Base-by-base conservation (phyloP, 2,113 vertebrate genomes). In the Thamnaconus septentrionalis region DNA sequence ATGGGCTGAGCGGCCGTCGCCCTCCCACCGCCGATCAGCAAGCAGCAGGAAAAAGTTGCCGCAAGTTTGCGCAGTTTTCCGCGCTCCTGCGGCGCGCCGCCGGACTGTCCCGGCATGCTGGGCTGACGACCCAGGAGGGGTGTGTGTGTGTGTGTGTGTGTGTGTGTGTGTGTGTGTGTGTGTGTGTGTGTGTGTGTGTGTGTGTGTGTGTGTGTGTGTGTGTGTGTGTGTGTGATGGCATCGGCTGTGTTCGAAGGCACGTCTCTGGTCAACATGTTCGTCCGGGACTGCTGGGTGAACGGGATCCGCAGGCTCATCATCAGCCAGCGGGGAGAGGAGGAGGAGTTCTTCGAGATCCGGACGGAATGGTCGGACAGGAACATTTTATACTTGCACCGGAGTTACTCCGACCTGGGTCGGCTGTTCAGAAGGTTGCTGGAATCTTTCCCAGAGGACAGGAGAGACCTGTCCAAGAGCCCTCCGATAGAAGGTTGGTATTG, bases 301-400 rank as follows among this genome's bases (percentile, higher is more conserved):
- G 96, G 96, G 18, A 89, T 96, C 85, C 92, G 96, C 61, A 82
- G 95, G 50, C 95, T 98, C 65, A 92, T 97, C 81, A 94, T 98
- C 85, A 95, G 89, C 87, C 91, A 93, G 67, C 87, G 79, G n/a
- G 96, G 95, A 1, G 94, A 95, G 85, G 95, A 98, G 86, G 95
- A 97, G 90, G 94, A 98, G 76, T 97, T 98, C 61, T 98, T 93
- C 86, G 95, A 98, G 91, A 95, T 98, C 82, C 81, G 96, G 86
- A 96, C 95, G 0, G 96, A 98, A 91, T 98, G 96, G 96, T 98
- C 96, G 5, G 96, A 98, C 89, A 90, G 96, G 89, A 98, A 95
- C 86, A 90, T 98, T 53, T 87, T 98, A 57, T 98, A 98, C 84
- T 83, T 98, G 76, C 95, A 97, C 76, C 90, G 96, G 76, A 98